Base-by-base conservation (phyloP, 2,888 invertebrate species). In the Melanargia galathea region DNA sequence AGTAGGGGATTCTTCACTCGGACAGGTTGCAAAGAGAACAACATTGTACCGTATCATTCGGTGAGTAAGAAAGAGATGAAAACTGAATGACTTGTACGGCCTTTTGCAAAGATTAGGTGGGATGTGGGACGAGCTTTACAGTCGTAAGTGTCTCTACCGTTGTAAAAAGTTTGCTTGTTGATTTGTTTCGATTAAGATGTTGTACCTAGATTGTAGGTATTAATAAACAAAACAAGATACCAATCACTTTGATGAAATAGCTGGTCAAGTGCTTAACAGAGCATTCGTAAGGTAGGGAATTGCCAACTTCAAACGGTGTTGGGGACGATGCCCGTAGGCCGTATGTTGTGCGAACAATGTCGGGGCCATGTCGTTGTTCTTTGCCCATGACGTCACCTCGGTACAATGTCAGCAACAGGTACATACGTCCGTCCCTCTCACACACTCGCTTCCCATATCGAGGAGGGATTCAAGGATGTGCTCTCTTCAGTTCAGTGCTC, bases 401-500 rank as follows among this genome's bases (percentile, higher is more conserved):
- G 78, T 80, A 76, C 82, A 86, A 87, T 86, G 84, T 80, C 71
- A 80, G 82, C 77, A 80, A 72, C 78, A 77, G 75, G 75, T 70
- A 70, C 62, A 72, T 73, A 38, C 70, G 22, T 13, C 78, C 71
- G 72, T 88, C 87, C 78, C 80, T 69, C 63, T 89, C 80, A 64
- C 49, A 33, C 86, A 49, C 73, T 68, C 69, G 79, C 79, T 83
- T 87, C 82, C 81, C 82, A 84, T n/a, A n/a, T 78, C 82, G 82
- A 81, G 76, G 79, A 78, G 75, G 75, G 74, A 79, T 78, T 84
- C 88, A 89, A 90, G 90, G 87, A 89, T 88, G 82, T 81, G 82
- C 83, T 79, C 82, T 85, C 83, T 77, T 84, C 83, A 84, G 90
- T 90, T 90, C 88, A 89, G 79, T 89, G 89, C 83, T 84, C 87